Evolutionary conservation across 1,140 invertebrate species (phyloP).

Genomic region (Trichonephila inaurata): DNA sequence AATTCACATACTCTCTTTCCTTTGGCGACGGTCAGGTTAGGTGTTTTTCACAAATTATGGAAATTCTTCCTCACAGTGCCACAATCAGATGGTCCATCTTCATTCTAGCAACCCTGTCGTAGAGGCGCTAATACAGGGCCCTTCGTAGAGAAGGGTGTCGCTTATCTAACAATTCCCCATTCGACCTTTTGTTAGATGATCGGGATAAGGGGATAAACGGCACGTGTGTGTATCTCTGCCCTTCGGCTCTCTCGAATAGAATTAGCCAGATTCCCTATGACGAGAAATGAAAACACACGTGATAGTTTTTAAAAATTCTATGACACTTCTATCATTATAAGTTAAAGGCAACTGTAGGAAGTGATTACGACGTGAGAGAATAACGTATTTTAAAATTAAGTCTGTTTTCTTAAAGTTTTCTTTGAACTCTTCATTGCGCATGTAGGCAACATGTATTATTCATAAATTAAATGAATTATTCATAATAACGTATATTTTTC

Average conservation of each 20-base stretch:
- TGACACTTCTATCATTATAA: no score
- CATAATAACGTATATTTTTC: no score
- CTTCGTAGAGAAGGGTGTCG: neutral
- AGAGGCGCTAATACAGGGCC: neutral
- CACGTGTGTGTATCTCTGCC: constrained; percentile 16
- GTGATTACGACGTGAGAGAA: no score
- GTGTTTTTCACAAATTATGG: neutral
- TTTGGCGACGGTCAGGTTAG: neutral
- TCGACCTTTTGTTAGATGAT: constrained; percentile 28
- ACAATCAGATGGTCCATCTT: neutral
- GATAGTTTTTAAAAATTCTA: no score
- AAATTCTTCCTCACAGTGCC: neutral
- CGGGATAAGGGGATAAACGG: neutral
- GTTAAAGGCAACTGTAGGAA: no score
- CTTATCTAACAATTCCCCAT: constrained; percentile 21
- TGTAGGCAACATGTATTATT: no score
- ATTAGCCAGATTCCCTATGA: neutral
- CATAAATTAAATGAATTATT: no score
- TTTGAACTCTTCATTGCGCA: no score
- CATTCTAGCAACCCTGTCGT: neutral
- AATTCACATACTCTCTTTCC: no score
- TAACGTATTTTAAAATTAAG: no score
- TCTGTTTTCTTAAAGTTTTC: no score
- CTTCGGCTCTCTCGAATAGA: neutral
- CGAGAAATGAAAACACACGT: no score